Conservation (phyloP, 2,888 invertebrate genomes). For the Nebria brevicollis region DNA sequence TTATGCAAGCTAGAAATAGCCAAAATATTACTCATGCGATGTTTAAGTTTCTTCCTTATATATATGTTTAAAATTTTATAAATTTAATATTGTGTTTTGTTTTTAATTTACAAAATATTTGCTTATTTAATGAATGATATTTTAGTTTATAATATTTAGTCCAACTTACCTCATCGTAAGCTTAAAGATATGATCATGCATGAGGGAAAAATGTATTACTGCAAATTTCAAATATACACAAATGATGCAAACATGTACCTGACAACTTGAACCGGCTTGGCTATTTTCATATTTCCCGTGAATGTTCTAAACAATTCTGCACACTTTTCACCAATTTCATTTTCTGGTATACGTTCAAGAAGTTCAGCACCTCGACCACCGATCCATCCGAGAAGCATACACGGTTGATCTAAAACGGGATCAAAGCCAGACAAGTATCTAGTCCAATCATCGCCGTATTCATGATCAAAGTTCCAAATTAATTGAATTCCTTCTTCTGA, state of each 20-base stretch:
- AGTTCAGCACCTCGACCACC: slow-evolving; percentile 70
- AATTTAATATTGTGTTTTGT: background rate
- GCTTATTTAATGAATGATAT: background rate
- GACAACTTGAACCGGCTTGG: slow-evolving; percentile 63
- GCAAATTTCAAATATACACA: background rate
- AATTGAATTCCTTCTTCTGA: slow-evolving; percentile 68
- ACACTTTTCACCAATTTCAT: slow-evolving; percentile 66
- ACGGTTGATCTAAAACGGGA: slow-evolving; percentile 64
- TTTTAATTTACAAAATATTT: background rate
- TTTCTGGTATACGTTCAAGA: slow-evolving; percentile 67
- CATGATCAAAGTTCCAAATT: slow-evolving; percentile 62
- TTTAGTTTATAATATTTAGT: slow-evolving; percentile 2
- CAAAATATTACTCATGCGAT: background rate
- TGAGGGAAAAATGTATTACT: slow-evolving; percentile 43
- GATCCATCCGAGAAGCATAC: slow-evolving; percentile 73
- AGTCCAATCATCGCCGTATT: slow-evolving; percentile 64
- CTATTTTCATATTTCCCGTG: slow-evolving; percentile 63
- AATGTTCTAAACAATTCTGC: slow-evolving; percentile 65
- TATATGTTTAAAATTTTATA: background rate
- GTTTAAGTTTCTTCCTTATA: background rate
- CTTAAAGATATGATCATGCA: slow-evolving; percentile 9
- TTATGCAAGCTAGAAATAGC: background rate
- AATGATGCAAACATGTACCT: slow-evolving; percentile 57
- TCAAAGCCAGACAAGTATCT: slow-evolving; percentile 74
- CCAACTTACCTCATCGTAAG: background rate